These are phyloP conservation scores for Heliconius hortense DNA, from an alignment of 2,888 invertebrate species.

Conservation along the genomic window DNA sequence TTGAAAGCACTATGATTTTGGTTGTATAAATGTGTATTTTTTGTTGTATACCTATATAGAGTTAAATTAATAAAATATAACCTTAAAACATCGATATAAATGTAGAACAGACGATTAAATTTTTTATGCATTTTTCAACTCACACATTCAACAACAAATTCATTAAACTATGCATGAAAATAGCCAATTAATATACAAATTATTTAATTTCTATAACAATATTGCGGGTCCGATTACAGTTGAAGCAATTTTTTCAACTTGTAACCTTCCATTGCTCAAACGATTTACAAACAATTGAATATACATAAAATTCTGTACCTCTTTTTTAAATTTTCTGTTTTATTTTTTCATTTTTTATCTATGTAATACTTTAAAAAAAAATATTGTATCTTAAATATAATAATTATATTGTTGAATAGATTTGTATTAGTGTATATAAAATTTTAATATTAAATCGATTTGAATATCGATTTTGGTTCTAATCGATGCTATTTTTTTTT, in stretches of 20 bases:
- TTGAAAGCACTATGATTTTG: too few relatives aligned
- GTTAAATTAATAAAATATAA: too few relatives aligned
- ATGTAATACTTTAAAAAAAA: neutral
- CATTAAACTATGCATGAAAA: too few relatives aligned
- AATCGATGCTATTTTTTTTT: conserved; percentile 4
- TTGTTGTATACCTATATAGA: too few relatives aligned
- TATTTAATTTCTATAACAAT: neutral
- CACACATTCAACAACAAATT: too few relatives aligned
- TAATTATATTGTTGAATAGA: neutral
- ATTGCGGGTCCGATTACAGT: conserved; percentile 5
- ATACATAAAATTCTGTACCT: neutral
- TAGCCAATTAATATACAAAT: neutral
- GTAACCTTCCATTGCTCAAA: conserved; percentile 20
- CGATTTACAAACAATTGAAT: conserved; percentile 2
- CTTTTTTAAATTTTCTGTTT: neutral
- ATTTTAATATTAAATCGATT: conserved; percentile 1
- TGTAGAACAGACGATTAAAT: neutral
- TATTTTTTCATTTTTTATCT: neutral
- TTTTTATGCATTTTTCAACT: conserved; percentile 2
- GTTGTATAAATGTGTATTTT: too few relatives aligned
- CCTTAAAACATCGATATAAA: too few relatives aligned
- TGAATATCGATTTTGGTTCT: conserved; percentile 14
- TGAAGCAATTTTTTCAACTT: neutral
- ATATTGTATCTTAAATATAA: neutral
- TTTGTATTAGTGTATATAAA: conserved; percentile 10